phyloP scores from a whole-genome alignment of 2,888 invertebrate genomes.

The Drosophila paranaensis region DNA sequence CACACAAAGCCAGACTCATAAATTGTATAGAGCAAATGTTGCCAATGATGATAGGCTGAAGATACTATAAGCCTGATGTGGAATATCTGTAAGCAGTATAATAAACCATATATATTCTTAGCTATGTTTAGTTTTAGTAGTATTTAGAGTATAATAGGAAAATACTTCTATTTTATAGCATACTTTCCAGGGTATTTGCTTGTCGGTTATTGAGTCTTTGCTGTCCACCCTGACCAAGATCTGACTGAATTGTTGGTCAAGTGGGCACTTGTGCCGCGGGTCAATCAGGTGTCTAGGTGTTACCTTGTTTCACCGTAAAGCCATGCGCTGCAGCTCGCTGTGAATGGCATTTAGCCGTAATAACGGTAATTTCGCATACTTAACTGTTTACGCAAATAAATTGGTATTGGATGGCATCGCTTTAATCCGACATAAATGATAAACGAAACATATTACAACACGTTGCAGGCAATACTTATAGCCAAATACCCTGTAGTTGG shows the following conservation, averaged over 20 bases:
- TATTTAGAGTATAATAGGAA: too few relatives aligned
- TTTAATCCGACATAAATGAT: slow-evolving; percentile 46
- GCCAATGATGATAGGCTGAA: not conserved
- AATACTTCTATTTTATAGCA: not conserved
- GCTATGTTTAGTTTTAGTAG: too few relatives aligned
- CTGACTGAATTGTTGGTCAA: too few relatives aligned
- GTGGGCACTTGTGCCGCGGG: not conserved
- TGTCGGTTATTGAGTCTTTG: not conserved
- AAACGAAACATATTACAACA: slow-evolving; percentile 21
- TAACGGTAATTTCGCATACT: slow-evolving; percentile 30
- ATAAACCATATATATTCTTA: too few relatives aligned
- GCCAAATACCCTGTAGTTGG: slow-evolving; percentile 21
- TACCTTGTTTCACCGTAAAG: not conserved
- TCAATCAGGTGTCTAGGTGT: not conserved
- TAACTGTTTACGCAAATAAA: slow-evolving; percentile 19
- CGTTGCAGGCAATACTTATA: slow-evolving; percentile 1
- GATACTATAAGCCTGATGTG: too few relatives aligned
- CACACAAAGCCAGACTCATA: not conserved
- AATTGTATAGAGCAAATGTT: slow-evolving; percentile 3
- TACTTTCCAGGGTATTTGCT: not conserved
- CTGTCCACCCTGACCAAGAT: not conserved
- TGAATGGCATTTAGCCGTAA: slow-evolving; percentile 20
- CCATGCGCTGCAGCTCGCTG: not conserved
- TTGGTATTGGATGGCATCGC: slow-evolving; percentile 22
- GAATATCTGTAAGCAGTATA: too few relatives aligned